Evolutionary conservation across 2,113 vertebrate species (phyloP).

Genomic region (Fulica atra): DNA sequence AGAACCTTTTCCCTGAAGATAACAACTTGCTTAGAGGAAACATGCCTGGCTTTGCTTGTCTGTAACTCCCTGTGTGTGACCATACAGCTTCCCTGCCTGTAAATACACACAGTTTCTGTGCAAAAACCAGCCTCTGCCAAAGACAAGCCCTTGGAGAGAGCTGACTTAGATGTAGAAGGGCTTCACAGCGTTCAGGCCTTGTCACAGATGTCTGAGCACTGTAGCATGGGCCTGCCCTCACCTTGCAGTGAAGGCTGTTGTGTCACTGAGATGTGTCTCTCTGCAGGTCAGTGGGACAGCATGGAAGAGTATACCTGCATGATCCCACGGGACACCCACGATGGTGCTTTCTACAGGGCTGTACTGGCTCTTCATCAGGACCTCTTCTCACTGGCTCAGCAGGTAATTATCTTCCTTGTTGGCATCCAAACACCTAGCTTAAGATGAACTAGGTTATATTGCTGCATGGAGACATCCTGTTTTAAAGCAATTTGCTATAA

Average conservation of each 20-base stretch:
- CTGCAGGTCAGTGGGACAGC: constrained; percentile 95
- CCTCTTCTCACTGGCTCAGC: constrained; percentile 96
- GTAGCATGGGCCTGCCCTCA: background rate
- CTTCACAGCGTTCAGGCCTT: background rate
- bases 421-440: background rate
- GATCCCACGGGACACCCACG: constrained; percentile 97
- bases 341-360: constrained; percentile 96
- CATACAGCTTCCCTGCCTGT: background rate
- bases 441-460: background rate
- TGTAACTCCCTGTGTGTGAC: background rate
- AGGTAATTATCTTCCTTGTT: constrained; percentile 74
- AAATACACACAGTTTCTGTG: background rate
- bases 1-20: background rate
- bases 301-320: constrained; percentile 99
- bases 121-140: background rate
- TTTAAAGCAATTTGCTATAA: background rate
- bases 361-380: constrained; percentile 96
- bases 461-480: background rate
- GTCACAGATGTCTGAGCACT: background rate
- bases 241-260: background rate
- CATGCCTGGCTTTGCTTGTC: background rate
- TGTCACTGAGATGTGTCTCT: background rate
- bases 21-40: constrained; percentile 3
- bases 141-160: constrained; percentile 1
- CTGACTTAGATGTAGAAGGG: background rate